Conservation (phyloP, 2,888 invertebrate genomes). For the Bellardia pandia region DNA sequence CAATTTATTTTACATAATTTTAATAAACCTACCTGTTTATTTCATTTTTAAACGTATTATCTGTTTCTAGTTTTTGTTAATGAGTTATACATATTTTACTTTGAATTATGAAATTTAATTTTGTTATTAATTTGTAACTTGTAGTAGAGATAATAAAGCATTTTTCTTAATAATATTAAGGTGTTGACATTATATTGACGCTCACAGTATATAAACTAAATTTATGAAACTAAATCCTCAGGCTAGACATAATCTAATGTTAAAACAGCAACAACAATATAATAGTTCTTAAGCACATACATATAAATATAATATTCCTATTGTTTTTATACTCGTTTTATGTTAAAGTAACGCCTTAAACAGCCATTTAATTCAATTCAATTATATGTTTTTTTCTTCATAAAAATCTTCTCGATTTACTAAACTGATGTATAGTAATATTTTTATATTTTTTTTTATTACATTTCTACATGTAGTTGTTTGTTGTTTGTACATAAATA, state of each 20-base stretch:
- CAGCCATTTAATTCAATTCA: constrained; percentile 43
- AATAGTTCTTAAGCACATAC: not conserved
- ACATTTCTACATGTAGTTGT: not conserved
- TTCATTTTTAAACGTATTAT: too few relatives aligned
- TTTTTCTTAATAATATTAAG: too few relatives aligned
- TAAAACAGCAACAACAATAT: not conserved
- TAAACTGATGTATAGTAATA: not conserved
- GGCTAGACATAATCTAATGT: not conserved
- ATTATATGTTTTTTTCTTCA: not conserved
- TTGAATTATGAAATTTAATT: too few relatives aligned
- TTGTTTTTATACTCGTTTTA: not conserved
- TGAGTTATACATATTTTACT: too few relatives aligned
- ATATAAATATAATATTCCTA: constrained; percentile 7
- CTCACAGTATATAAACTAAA: too few relatives aligned
- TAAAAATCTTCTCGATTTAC: constrained; percentile 6
- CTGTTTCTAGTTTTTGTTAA: too few relatives aligned
- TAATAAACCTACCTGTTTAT: too few relatives aligned
- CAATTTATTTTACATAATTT: too few relatives aligned
- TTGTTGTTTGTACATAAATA: constrained; percentile 5
- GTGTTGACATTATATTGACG: too few relatives aligned
- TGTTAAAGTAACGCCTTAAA: not conserved
- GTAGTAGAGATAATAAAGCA: too few relatives aligned
- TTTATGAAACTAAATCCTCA: not conserved
- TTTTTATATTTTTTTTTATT: constrained; percentile 7
- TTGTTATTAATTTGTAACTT: too few relatives aligned